A percentile compares a stretch with the other conserved stretches of the same genome.
Evolutionary conservation across 2,888 invertebrate genomes (phyloP).

Genomic region (Drosophila mimetica): DNA sequence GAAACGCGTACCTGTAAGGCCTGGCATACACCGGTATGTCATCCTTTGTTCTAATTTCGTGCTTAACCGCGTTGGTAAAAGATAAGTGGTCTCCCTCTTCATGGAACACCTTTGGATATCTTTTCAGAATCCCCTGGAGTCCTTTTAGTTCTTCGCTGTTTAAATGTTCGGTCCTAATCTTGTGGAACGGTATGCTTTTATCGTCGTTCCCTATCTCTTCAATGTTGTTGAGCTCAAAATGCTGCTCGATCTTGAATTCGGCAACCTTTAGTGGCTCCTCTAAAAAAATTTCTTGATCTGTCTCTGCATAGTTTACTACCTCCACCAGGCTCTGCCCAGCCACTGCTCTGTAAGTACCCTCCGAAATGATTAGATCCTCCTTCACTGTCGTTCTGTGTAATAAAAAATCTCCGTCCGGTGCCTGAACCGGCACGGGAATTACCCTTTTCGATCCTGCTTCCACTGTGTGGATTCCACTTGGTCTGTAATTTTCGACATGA

Average conservation of each 20-base stretch:
- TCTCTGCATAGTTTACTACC: slow-evolving; percentile 1
- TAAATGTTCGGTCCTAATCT: no score
- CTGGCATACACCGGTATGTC: slow-evolving; percentile 4
- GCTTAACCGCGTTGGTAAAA: background rate
- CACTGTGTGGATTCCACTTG: no score
- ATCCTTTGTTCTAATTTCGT: slow-evolving; percentile 8
- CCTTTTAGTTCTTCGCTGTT: background rate
- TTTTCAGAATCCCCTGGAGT: background rate
- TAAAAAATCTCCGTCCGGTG: background rate
- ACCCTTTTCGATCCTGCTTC: no score
- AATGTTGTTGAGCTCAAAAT: slow-evolving; percentile 7
- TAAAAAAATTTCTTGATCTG: background rate
- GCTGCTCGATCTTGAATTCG: background rate
- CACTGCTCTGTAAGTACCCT: no score
- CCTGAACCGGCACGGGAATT: background rate
- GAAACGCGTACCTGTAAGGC: no score
- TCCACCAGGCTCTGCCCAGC: no score
- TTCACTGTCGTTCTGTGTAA: background rate
- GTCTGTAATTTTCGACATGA: no score
- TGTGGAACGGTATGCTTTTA: slow-evolving; percentile 2
- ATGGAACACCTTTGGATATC: no score
- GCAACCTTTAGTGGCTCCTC: background rate
- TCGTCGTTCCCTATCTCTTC: slow-evolving; percentile 1
- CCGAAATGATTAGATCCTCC: background rate
- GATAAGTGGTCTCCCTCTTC: background rate